A percentile compares a stretch with the other conserved stretches of the same genome.
Conservation (phyloP, 2,797 vertebrate species). For the Lacerta viridis region DNA sequence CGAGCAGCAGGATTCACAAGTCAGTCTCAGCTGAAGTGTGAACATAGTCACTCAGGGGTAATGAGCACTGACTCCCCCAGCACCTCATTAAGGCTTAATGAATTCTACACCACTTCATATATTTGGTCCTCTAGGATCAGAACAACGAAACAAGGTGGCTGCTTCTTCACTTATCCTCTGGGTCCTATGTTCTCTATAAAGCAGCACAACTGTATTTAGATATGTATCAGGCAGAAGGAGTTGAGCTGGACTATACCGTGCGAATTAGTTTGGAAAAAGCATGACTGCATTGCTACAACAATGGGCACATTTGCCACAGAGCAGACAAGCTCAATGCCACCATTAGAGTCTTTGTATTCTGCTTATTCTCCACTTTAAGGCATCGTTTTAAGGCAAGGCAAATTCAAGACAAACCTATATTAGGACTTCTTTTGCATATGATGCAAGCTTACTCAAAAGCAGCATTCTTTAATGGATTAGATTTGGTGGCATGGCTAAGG, state of each 20-base stretch:
- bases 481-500: not conserved
- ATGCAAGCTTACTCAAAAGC: not conserved
- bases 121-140: constrained; percentile 11
- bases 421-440: not conserved
- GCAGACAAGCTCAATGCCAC: not conserved
- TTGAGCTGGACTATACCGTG: not conserved
- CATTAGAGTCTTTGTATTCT: not conserved
- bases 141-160: not conserved
- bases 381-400: not conserved
- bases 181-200: not conserved
- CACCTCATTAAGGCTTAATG: constrained; percentile 16
- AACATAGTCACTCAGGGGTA: constrained; percentile 24
- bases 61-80: constrained; percentile 5
- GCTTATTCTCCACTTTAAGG: not conserved
- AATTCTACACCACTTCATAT: constrained; percentile 10
- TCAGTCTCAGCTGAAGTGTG: constrained; percentile 23
- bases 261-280: not conserved
- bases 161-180: not conserved
- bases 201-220: not conserved
- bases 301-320: too few relatives aligned
- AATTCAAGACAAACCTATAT: not conserved
- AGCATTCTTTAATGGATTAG: not conserved
- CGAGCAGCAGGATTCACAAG: constrained; percentile 18
- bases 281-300: not conserved
- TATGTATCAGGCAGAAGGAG: not conserved